phyloP scores from a whole-genome alignment of 2,888 invertebrate species.

The Drosophila picticornis region DNA sequence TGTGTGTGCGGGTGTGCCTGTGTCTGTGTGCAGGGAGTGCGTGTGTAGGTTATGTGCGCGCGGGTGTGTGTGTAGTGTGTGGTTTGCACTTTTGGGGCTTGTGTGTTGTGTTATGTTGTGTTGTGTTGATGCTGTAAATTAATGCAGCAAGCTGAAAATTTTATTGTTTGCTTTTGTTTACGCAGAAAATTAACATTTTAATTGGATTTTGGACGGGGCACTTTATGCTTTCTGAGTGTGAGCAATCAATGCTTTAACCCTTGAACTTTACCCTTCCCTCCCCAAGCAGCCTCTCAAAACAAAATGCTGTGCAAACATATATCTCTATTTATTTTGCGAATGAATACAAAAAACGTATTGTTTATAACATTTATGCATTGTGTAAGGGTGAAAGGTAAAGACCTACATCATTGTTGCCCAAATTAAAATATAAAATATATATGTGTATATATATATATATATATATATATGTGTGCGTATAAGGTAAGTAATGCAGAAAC shows the following conservation, averaged over 20 bases:
- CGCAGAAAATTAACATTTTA: slow-evolving; percentile 71
- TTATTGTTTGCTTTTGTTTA: slow-evolving; percentile 60
- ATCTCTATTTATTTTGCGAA: slow-evolving; percentile 33
- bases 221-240: slow-evolving; percentile 23
- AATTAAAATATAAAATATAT: slow-evolving; percentile 13
- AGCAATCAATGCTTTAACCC: slow-evolving; percentile 7
- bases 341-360: not conserved
- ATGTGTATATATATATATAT: too few species aligned
- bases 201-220: slow-evolving; percentile 56
- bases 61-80: slow-evolving; percentile 2
- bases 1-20: slow-evolving; percentile 4
- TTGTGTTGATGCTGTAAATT: slow-evolving; percentile 47
- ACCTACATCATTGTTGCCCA: slow-evolving; percentile 26
- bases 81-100: slow-evolving; percentile 34
- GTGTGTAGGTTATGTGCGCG: slow-evolving; percentile 4
- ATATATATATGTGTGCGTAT: too few species aligned
- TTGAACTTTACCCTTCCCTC: not conserved
- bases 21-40: not conserved
- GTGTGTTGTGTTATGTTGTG: slow-evolving; percentile 7
- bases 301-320: slow-evolving; percentile 2
- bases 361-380: slow-evolving; percentile 47
- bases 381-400: slow-evolving; percentile 15
- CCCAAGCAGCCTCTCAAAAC: not conserved
- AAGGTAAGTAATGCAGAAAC: slow-evolving; percentile 2
- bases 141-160: slow-evolving; percentile 50